Base-by-base conservation (phyloP, 1,140 invertebrate species). In the Kradibia gibbosae region DNA sequence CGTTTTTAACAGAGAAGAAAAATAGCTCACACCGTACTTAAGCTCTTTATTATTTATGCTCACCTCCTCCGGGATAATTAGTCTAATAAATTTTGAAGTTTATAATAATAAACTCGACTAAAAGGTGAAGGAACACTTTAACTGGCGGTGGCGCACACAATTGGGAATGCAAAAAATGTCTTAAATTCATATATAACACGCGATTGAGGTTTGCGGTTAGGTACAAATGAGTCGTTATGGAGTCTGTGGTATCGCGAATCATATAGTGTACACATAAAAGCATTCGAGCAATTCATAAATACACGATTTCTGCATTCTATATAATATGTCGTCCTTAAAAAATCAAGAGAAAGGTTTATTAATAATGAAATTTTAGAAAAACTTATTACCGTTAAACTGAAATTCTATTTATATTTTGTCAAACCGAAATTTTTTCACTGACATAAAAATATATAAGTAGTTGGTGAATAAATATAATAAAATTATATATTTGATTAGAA, bases 31-130 rank as follows among this genome's bases (percentile, higher is more conserved):
- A n/a, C n/a, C n/a, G n/a, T n/a, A n/a, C n/a, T n/a, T n/a, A n/a
- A n/a, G n/a, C n/a, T n/a, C n/a, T n/a, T 39, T 39, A 67, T 17
- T 31, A 67, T 67, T 67, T 34, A 22, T 36, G 13, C 3, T 20
- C 34, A 10, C 34, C 15, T 20, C 15, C 17, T 39, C 3, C 17
- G 3, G 62, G 17, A 39, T 22, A 67, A 67, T 20, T 31, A 20
- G 22, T 7, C n/a, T 72, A 48, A 72, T 72, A 48, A 42, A 50
- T 50, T 72, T 71, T 72, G 45, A 72, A 67, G 39, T 67, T 67
- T 36, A 67, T 67, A n/a, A n/a, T n/a, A n/a, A n/a, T n/a, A n/a
- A n/a, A n/a, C 10, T 7, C 36, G 3, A 3, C 1, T n/a, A 42
- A 4, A 25, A 72, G 45, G 70, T 20, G 70, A 48, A 50, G n/a